phyloP scores from a whole-genome alignment of 2,888 invertebrate genomes.

The Diachrysia chrysitis region DNA sequence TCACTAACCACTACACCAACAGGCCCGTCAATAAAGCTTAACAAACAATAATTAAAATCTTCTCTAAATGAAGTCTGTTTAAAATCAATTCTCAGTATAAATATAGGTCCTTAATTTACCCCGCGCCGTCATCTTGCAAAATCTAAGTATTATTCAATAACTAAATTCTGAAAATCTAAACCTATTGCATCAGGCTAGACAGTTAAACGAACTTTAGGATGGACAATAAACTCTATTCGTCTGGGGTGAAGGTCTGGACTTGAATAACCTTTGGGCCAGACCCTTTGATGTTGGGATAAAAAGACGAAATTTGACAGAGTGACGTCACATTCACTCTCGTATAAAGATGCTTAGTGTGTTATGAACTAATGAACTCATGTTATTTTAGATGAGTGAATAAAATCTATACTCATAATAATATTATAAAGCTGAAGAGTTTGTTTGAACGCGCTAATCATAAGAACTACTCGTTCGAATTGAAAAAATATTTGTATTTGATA shows the following conservation, averaged over 20 bases:
- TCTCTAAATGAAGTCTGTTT: too few relatives aligned
- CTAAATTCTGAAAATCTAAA: background rate
- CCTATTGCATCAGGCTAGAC: slow-evolving; percentile 25
- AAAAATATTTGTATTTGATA: too few relatives aligned
- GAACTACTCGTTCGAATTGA: too few relatives aligned
- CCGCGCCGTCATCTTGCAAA: background rate
- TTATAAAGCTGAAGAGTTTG: too few relatives aligned
- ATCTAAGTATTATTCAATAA: background rate
- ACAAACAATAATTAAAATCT: too few relatives aligned
- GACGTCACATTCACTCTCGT: background rate
- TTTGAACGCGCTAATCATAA: too few relatives aligned
- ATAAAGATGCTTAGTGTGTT: too few relatives aligned
- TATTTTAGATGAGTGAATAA: too few relatives aligned
- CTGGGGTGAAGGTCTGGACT: slow-evolving; percentile 22
- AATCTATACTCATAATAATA: too few relatives aligned
- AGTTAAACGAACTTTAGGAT: slow-evolving; percentile 32
- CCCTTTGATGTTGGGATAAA: background rate
- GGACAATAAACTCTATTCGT: slow-evolving; percentile 23
- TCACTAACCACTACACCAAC: too few relatives aligned
- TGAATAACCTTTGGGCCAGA: slow-evolving; percentile 25
- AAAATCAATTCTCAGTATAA: background rate
- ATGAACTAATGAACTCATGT: too few relatives aligned
- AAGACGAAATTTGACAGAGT: background rate
- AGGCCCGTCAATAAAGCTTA: too few relatives aligned
- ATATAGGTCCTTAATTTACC: background rate